phyloP scores from a whole-genome alignment of 2,888 invertebrate genomes.

The Scaptomyza cyrtandrae region DNA sequence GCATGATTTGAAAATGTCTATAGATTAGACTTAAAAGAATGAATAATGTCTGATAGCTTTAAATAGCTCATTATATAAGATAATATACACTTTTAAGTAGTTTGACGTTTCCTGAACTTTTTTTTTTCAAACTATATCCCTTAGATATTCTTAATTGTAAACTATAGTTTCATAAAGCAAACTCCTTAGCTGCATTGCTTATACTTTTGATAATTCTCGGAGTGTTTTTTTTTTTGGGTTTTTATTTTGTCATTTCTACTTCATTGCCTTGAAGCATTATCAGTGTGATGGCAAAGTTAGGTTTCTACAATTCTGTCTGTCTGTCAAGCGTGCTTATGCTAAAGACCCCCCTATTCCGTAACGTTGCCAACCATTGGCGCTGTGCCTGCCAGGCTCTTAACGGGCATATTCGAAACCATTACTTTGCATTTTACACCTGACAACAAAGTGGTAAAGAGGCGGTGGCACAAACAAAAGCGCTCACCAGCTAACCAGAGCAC shows the following conservation, averaged over 20 bases:
- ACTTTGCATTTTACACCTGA: slow-evolving; percentile 79
- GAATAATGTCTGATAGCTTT: not conserved
- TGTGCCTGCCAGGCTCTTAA: slow-evolving; percentile 55
- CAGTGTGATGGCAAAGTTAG: slow-evolving; percentile 9
- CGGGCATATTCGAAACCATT: slow-evolving; percentile 72
- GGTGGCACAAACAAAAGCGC: slow-evolving; percentile 22
- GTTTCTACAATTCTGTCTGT: slow-evolving; percentile 3
- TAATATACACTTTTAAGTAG: too few relatives aligned
- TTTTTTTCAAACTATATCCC: too few relatives aligned
- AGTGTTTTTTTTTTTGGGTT: not conserved
- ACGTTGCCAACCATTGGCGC: slow-evolving; percentile 23
- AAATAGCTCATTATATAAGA: too few relatives aligned
- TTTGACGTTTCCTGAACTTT: too few relatives aligned
- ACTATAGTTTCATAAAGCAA: not conserved
- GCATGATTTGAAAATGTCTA: not conserved
- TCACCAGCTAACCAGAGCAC: slow-evolving; percentile 40
- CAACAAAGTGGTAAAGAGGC: slow-evolving; percentile 46
- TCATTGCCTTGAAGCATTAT: slow-evolving; percentile 7
- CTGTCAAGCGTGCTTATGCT: slow-evolving; percentile 13
- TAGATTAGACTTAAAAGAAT: not conserved
- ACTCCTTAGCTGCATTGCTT: not conserved
- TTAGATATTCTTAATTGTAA: too few relatives aligned
- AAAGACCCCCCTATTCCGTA: slow-evolving; percentile 3
- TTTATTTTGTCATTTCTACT: not conserved
- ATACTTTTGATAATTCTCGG: not conserved